A percentile compares a stretch with the other conserved stretches of the same genome.
These are phyloP conservation scores for Caenorhabditis uteleia DNA, from an alignment of 2,888 invertebrate species.

Conservation along the genomic window DNA sequence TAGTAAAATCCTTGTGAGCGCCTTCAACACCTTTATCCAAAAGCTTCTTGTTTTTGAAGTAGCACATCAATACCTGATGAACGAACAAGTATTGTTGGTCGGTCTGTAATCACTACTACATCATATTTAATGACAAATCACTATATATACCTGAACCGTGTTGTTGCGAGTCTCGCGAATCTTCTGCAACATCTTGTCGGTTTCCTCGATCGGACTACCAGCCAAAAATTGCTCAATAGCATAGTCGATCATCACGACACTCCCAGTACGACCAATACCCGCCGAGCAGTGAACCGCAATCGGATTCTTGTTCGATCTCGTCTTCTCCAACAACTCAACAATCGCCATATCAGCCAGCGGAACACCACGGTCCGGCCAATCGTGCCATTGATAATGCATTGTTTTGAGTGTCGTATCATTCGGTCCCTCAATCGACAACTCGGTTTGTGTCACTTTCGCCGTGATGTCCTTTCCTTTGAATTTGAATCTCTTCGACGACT, in stretches of 20 bases:
- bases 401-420: slow-evolving; percentile 11
- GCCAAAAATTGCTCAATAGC: slow-evolving; percentile 34
- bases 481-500: slow-evolving; percentile 12
- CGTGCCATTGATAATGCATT: slow-evolving; percentile 48
- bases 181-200: slow-evolving; percentile 41
- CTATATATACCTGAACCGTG: slow-evolving; percentile 29
- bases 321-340: slow-evolving; percentile 29
- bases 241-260: slow-evolving; percentile 48
- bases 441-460: slow-evolving; percentile 30
- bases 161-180: slow-evolving; percentile 45
- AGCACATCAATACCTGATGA: slow-evolving; percentile 46
- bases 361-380: slow-evolving; percentile 51
- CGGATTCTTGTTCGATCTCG: slow-evolving; percentile 28
- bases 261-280: slow-evolving; percentile 51
- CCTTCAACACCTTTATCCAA: slow-evolving; percentile 11
- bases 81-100: slow-evolving; percentile 50
- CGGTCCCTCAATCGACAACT: slow-evolving; percentile 22
- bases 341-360: slow-evolving; percentile 39
- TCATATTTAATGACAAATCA: not conserved
- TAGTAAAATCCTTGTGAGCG: slow-evolving; percentile 25
- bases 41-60: slow-evolving; percentile 21
- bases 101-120: slow-evolving; percentile 31
- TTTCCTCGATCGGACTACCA: slow-evolving; percentile 32
- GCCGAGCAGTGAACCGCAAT: slow-evolving; percentile 53
- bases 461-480: slow-evolving; percentile 14